Evolutionary conservation across 2,797 vertebrate species (phyloP).

Genomic region (Erpetoichthys calabaricus): DNA sequence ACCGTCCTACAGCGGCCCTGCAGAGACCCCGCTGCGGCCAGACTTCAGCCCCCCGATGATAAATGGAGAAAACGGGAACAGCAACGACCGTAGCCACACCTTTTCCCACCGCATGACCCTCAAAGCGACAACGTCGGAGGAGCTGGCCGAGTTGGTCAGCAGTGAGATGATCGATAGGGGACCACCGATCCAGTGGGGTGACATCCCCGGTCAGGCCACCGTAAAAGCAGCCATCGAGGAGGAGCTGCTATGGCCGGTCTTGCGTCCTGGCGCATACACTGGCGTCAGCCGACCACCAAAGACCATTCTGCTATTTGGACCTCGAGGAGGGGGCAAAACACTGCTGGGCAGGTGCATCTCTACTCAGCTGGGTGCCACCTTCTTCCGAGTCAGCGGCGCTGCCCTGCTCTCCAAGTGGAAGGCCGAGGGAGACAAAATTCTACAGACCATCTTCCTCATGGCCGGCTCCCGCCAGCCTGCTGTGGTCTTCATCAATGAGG

Average conservation of each 20-base stretch:
- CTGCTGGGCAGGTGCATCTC: conserved; percentile 76
- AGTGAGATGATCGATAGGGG: conserved; percentile 74
- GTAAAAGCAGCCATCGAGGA: conserved; percentile 82
- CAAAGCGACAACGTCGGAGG: conserved; percentile 41
- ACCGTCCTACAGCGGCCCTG: conserved; percentile 48
- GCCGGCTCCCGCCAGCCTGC: conserved; percentile 66
- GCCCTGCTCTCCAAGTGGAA: conserved; percentile 70
- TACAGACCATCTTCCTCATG: conserved; percentile 69
- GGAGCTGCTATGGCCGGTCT: conserved; percentile 81
- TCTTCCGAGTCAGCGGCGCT: conserved; percentile 64
- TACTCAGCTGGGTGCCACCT: conserved; percentile 74
- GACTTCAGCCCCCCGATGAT: conserved; percentile 64
- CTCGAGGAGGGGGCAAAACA: conserved; percentile 68
- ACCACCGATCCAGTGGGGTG: conserved; percentile 73
- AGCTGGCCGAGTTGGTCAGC: conserved; percentile 71
- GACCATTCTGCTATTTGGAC: conserved; percentile 79
- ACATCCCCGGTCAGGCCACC: conserved; percentile 67
- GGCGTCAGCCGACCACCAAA: conserved; percentile 49
- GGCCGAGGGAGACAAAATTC: conserved; percentile 71
- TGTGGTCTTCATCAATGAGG: conserved; percentile 73
- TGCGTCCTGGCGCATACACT: conserved; percentile 55
- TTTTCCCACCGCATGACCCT: conserved; percentile 45
- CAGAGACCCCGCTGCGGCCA: conserved; percentile 36
- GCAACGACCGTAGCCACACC: conserved; percentile 43
- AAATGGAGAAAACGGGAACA: conserved; percentile 51